These are phyloP conservation scores for Armadillidium nasatum DNA, from an alignment of 1,140 invertebrate species.

Conservation along the genomic window DNA sequence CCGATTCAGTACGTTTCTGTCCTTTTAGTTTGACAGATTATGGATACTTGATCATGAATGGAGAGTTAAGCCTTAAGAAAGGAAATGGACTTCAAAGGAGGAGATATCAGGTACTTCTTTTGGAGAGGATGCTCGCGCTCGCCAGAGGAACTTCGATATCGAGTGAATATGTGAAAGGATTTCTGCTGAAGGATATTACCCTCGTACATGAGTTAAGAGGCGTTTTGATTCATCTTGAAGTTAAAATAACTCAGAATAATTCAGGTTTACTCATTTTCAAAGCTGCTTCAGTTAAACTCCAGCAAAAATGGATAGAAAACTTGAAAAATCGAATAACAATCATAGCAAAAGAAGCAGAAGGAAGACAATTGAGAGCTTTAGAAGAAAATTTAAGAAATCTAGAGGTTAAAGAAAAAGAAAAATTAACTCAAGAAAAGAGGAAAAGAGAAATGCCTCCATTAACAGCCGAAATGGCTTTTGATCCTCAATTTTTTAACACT, in stretches of 20 bases:
- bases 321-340: background rate
- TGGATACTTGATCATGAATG: background rate
- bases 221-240: background rate
- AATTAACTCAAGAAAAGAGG: too few relatives aligned
- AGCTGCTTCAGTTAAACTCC: background rate
- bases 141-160: background rate
- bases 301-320: conserved; percentile 3
- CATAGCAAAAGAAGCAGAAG: background rate
- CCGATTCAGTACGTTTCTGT: background rate
- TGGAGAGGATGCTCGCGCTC: background rate
- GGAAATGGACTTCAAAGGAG: background rate
- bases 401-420: too few relatives aligned
- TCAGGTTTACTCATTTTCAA: background rate
- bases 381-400: too few relatives aligned
- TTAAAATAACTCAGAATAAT: background rate
- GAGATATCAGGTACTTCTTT: background rate
- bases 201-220: background rate
- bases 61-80: background rate
- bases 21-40: background rate
- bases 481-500: too few relatives aligned
- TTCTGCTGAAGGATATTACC: background rate
- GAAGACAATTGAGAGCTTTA: background rate
- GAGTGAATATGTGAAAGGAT: background rate
- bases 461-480: background rate
- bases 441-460: background rate